phyloP scores from a whole-genome alignment of 1,140 invertebrate species.

The Caenorhabditis brenneri region DNA sequence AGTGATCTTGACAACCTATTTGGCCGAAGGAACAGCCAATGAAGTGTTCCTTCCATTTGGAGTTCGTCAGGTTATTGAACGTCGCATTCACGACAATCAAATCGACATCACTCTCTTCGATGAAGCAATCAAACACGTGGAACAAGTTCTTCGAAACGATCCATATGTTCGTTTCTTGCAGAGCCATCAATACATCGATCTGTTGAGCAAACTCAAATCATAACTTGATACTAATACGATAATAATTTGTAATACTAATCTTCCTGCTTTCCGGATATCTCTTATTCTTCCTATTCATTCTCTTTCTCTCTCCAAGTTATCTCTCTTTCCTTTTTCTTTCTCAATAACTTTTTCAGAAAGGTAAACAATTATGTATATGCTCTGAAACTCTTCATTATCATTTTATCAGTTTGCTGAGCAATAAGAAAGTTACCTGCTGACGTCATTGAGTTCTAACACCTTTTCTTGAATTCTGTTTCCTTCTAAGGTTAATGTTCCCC shows the following conservation, averaged over 20 bases:
- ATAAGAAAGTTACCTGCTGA: too few relatives aligned
- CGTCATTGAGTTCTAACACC: too few relatives aligned
- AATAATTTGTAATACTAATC: not conserved
- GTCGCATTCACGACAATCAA: slow-evolving; percentile 65
- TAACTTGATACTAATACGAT: not conserved
- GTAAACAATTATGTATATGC: too few relatives aligned
- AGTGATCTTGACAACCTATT: slow-evolving; percentile 65
- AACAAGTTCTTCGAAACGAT: slow-evolving; percentile 63
- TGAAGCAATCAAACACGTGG: slow-evolving; percentile 70
- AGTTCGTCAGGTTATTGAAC: slow-evolving; percentile 65
- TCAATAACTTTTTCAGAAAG: too few relatives aligned
- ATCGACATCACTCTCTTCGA: slow-evolving; percentile 69
- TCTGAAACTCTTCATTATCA: too few relatives aligned
- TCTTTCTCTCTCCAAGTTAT: too few relatives aligned
- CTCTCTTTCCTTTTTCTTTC: too few relatives aligned
- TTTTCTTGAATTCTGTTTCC: too few relatives aligned
- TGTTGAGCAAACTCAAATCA: slow-evolving; percentile 58
- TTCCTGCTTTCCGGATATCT: not conserved
- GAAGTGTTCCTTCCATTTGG: slow-evolving; percentile 70
- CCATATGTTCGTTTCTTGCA: slow-evolving; percentile 70
- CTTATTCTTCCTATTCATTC: not conserved
- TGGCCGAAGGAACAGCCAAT: slow-evolving; percentile 67
- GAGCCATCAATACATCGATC: slow-evolving; percentile 63
- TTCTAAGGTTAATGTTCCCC: too few relatives aligned
- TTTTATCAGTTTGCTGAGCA: too few relatives aligned